These are phyloP conservation scores for Asbolus verrucosus DNA, from an alignment of 1,140 invertebrate genomes.

Conservation along the genomic window DNA sequence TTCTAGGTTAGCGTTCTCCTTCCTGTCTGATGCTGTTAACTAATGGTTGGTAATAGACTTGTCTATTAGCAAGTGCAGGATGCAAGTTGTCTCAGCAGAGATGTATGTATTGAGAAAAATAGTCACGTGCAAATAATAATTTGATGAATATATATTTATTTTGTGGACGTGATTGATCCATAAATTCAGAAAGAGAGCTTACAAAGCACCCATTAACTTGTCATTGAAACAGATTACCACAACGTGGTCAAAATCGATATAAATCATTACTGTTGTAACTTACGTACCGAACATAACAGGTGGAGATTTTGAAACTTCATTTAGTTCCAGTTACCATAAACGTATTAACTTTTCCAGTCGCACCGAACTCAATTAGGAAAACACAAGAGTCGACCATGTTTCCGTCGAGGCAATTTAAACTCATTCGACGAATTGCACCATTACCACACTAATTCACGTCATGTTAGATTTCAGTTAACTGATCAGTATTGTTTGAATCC, in stretches of 20 bases:
- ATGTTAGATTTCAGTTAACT: too few relatives aligned
- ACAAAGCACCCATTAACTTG: constrained; percentile 1
- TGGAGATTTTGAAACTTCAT: neutral
- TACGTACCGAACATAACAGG: too few relatives aligned
- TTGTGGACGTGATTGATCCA: neutral
- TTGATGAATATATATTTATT: neutral
- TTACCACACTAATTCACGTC: too few relatives aligned
- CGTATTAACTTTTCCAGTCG: too few relatives aligned
- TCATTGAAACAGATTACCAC: constrained; percentile 16
- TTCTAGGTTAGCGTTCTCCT: constrained; percentile 27
- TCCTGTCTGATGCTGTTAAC: constrained; percentile 23
- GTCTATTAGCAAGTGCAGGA: constrained; percentile 6
- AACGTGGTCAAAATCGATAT: too few relatives aligned
- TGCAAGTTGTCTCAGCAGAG: constrained; percentile 19
- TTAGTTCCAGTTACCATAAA: constrained; percentile 4
- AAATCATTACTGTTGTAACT: too few relatives aligned
- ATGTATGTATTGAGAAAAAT: constrained; percentile 13
- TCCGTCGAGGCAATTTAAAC: neutral
- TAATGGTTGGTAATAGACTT: constrained; percentile 29
- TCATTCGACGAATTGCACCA: neutral
- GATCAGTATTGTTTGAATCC: neutral
- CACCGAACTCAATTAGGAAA: constrained; percentile 24
- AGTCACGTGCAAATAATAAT: neutral
- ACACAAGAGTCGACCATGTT: neutral
- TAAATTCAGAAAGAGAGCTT: neutral